Base-by-base conservation (phyloP, 2,113 vertebrate species). In the Gobius niger region DNA sequence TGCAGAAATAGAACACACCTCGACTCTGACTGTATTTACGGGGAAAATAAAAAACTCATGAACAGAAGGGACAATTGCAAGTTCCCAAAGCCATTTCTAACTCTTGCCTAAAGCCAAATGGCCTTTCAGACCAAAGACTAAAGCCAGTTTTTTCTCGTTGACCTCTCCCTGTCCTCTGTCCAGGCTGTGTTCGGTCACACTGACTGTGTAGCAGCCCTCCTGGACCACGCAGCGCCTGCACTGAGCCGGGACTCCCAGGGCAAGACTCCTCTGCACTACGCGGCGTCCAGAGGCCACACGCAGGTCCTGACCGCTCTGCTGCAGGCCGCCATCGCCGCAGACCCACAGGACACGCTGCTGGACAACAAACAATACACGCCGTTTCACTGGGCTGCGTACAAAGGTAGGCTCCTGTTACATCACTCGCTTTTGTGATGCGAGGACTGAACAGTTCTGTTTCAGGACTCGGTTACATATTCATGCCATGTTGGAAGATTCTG, bases 331-430 rank as follows among this genome's bases (percentile, higher is more conserved):
- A 88, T 94, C 60, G 93, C 93, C 76, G 92, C 93, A 34, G 95
- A 98, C 88, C 95, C 94, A 42, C 92, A 96, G 80, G 96, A 98
- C 80, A 91, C 95, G 5, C 92, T 95, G 82, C 94, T 97, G 87
- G 96, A 99, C 84, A 96, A 96, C 88, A 96, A 95, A 41, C 94
- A 95, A 76, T 97, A 95, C 92, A 97, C 95, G 44, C 97, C 96
- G 42, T 92, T 95, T 91, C 97, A 98, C 94, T 98, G 96, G 96
- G 97, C 96, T 87, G 95, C 96, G 49, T 99, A 98, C 93, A 95
- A 96, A 75, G 97, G 97, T 99, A 70, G 81, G 90, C 24, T 59
- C 11, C 47, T 66, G 68, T 64, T 41, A 24, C 3, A 34, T 34
- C 24, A 34, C 2, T 0, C 3, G 24, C 24, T 34, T 34, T 34